These are phyloP conservation scores for Drosophila aldrichi DNA, from an alignment of 2,888 invertebrate species.

Conservation along the genomic window DNA sequence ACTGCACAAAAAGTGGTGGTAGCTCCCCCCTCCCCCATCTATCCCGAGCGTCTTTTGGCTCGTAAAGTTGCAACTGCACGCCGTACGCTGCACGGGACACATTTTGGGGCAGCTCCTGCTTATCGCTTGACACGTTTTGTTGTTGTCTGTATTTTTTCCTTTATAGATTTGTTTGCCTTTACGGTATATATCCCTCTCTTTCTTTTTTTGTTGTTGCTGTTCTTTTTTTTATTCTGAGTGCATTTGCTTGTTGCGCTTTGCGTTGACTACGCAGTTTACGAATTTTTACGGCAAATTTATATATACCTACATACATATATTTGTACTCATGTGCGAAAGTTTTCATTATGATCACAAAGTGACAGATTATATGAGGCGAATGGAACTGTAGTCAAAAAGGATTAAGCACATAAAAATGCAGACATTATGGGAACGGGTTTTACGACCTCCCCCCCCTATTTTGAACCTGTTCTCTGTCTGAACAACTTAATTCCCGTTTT, in stretches of 20 bases:
- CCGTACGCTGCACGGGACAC: slow-evolving; percentile 48
- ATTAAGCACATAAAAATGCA: slow-evolving; percentile 57
- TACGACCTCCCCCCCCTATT: slow-evolving; percentile 12
- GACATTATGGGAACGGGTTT: slow-evolving; percentile 43
- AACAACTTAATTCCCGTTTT: too few relatives aligned
- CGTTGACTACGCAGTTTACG: slow-evolving; percentile 61
- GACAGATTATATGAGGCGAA: slow-evolving; percentile 52
- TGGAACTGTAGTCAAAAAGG: slow-evolving; percentile 28
- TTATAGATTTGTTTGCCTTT: slow-evolving; percentile 57
- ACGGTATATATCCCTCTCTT: background rate
- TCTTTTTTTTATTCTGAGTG: slow-evolving; percentile 54
- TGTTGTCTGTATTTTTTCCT: slow-evolving; percentile 43
- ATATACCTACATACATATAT: slow-evolving; percentile 1
- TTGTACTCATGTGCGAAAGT: slow-evolving; percentile 46
- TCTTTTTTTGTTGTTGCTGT: background rate
- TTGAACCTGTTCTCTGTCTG: background rate
- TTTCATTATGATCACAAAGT: slow-evolving; percentile 71
- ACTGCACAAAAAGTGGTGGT: slow-evolving; percentile 7
- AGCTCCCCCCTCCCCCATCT: slow-evolving; percentile 11
- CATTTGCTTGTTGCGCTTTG: slow-evolving; percentile 72
- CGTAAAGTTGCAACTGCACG: slow-evolving; percentile 54
- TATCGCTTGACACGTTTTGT: slow-evolving; percentile 65
- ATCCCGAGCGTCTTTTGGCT: slow-evolving; percentile 28
- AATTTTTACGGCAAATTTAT: slow-evolving; percentile 60
- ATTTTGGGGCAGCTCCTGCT: slow-evolving; percentile 41